Base-by-base conservation (phyloP, 2,797 vertebrate species). In the Mus caroli region DNA sequence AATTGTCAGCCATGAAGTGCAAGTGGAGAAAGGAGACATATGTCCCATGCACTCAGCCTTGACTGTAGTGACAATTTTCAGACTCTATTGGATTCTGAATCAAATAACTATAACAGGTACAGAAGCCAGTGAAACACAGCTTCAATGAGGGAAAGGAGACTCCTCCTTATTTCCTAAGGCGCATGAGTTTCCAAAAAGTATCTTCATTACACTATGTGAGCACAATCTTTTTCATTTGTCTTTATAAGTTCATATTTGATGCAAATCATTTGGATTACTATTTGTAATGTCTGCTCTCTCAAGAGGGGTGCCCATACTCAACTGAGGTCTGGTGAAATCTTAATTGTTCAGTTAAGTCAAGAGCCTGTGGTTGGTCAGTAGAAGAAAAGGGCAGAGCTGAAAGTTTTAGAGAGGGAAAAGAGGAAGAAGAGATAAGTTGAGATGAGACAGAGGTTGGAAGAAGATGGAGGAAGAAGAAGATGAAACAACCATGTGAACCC, bases 1-100 rank as follows among this genome's bases (percentile, higher is more conserved):
- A 97, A 93, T 83, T 60, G 43, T 94, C 98, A 97, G 92, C 56
- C 24, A 56, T 93, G 69, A 97, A 94, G 67, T 78, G 58, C 24
- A 94, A 91, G 3, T 78, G 26, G 0, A 62, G 1, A 54, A 64
- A 88, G 97, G 28, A 60, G 37, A 28, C 80, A 11, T 19, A 60
- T 60, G 56, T 64, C 92, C 77, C 78, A 7, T 10, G 85, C 56
- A 87, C 22, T 92, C 62, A 69, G 4, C 4, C 31, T 92, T 43
- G 54, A 88, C 60, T 96, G 67, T 77, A 96, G 77, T 94, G 96
- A 94, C 34, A 91, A 71, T 86, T 88, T 75, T 46, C 85, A 96
- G 95, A 58, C 40, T 3, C 52, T 86, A 40, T 15, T 97, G 9
- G 15, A 96, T 88, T 92, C 85, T 73, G 82, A 96, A 94, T 90